Evolutionary conservation across 2,888 invertebrate genomes (phyloP), one percentile per base, ranked within the genome.

Genomic region (Lacanobia wlatinum): DNA sequence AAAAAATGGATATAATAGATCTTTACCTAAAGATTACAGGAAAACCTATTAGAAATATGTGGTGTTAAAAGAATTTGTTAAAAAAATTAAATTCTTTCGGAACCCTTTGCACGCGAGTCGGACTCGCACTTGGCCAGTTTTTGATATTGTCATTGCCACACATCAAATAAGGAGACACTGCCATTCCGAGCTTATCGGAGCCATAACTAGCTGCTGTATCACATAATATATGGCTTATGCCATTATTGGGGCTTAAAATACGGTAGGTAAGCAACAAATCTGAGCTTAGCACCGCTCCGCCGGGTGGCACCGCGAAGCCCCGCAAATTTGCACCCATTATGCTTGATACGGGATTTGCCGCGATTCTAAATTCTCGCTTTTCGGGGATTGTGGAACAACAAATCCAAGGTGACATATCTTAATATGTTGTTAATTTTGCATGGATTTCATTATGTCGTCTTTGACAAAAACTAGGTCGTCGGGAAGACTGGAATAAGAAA

Each of bases 271-370:
- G 73, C 77, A 82, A 79, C 77, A 81, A 83, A 83, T 71, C 85
- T 84, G 77, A 74, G 87, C 85, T 87, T 87, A 85, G 78, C 70
- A 75, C 65, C 85, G 85, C 83, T 77, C 62, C 73, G 75, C 48
- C 70, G 76, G 72, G 58, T 71, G 67, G 70, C 73, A 77, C 70
- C 73, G 73, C 62, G 79, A 79, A 86, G 84, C 84, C 86, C 84
- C 82, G 84, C 89, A 89, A 91, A 92, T 92, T 92, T 91, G 89
- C 90, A 89, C 89, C 90, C 89, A 92, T 92, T 92, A 84, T 82
- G 72, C 72, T 72, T 87, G 88, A 88, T 90, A 87, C 88, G 88
- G 88, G 90, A 89, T 91, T 91, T 89, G 73, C 85, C 84, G 78
- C 87, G 84, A 84, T 86, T 83, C 83, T 83, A 88, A 89, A 90